A percentile compares a stretch with the other conserved stretches of the same genome.
These are phyloP conservation scores for Calidris pugnax DNA, from an alignment of 2,113 vertebrate genomes.

Conservation along the genomic window DNA sequence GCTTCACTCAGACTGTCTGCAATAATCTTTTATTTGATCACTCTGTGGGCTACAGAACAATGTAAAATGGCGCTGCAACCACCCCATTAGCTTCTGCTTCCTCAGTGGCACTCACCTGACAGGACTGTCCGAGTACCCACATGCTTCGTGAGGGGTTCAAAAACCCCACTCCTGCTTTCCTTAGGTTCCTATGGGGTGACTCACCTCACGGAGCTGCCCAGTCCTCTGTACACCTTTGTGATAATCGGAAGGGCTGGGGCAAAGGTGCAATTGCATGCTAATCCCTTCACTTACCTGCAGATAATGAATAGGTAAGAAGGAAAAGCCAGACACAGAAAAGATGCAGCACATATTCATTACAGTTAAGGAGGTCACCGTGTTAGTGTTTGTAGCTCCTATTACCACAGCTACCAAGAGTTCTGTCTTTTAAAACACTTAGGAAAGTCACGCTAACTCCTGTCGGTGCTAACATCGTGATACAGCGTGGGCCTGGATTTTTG, in stretches of 20 bases:
- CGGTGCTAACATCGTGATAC: not conserved
- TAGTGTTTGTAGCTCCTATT: not conserved
- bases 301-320: conserved; percentile 49
- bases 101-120: not conserved
- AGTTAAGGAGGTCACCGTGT: not conserved
- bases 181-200: not conserved
- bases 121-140: not conserved
- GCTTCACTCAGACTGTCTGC: not conserved
- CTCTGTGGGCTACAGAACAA: not conserved
- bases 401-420: not conserved
- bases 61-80: not conserved
- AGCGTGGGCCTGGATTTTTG: not conserved
- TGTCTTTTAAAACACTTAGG: not conserved
- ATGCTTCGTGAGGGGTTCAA: not conserved
- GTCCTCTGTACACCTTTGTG: not conserved
- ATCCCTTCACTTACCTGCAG: conserved; percentile 42
- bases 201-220: not conserved
- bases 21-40: not conserved
- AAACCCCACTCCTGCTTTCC: not conserved
- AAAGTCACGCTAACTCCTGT: not conserved
- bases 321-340: conserved; percentile 32
- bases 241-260: conserved; percentile 30
- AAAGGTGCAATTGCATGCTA: conserved; percentile 40
- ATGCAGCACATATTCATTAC: conserved; percentile 33
- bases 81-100: not conserved